Evolutionary conservation across 2,797 vertebrate genomes (phyloP).

Genomic region (Margarornis squamiger): DNA sequence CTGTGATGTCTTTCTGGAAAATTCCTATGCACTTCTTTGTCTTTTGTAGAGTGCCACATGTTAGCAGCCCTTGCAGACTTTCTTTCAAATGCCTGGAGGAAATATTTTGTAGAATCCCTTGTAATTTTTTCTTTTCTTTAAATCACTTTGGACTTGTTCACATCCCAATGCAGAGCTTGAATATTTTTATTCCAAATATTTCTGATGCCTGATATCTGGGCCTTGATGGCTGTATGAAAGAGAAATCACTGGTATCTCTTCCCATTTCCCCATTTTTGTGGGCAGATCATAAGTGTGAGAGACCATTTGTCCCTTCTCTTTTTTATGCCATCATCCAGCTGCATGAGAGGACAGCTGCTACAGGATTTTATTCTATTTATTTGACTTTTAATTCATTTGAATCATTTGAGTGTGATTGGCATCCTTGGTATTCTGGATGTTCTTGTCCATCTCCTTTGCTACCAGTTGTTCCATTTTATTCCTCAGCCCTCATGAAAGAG

Average conservation of each 20-base stretch:
- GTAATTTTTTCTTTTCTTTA: background rate
- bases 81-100: background rate
- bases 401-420: background rate
- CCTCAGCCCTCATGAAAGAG: background rate
- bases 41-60: background rate
- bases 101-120: background rate
- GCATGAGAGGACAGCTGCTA: background rate
- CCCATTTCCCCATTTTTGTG: background rate
- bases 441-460: background rate
- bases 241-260: background rate
- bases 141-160: background rate
- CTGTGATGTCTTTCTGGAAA: background rate
- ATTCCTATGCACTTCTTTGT: background rate
- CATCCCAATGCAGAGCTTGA: background rate
- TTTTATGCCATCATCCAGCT: background rate
- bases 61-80: background rate
- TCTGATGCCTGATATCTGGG: background rate
- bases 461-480: background rate
- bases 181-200: background rate
- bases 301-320: background rate
- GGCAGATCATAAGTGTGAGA: background rate
- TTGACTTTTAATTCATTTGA: background rate
- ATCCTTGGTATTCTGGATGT: background rate
- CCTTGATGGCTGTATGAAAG: background rate
- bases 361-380: background rate